phyloP scores from a whole-genome alignment of 2,113 vertebrate genomes.

The Agelaius phoeniceus region DNA sequence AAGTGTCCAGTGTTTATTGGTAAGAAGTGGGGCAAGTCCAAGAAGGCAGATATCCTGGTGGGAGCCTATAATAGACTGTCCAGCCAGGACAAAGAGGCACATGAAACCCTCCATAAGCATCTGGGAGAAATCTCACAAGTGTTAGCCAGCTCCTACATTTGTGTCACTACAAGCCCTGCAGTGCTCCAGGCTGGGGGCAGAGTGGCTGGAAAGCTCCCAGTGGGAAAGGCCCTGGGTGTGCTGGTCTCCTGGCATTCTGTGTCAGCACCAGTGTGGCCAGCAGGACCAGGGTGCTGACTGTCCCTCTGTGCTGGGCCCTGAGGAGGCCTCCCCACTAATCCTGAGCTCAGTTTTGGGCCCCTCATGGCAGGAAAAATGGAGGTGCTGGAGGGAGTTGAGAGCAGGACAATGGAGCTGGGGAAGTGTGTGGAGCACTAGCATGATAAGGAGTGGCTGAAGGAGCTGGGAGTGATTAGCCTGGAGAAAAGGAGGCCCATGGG shows the following conservation, averaged over 20 bases:
- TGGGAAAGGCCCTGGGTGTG: not conserved
- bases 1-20: rapidly evolving
- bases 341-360: not conserved
- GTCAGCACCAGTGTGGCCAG: not conserved
- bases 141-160: not conserved
- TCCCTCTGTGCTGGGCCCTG: not conserved
- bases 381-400: rapidly evolving
- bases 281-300: not conserved
- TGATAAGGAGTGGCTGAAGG: not conserved
- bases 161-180: not conserved
- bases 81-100: not conserved
- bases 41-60: not conserved
- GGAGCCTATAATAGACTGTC: not conserved
- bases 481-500: not conserved
- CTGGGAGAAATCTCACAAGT: not conserved
- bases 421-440: not conserved
- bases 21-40: rapidly evolving
- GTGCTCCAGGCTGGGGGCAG: not conserved
- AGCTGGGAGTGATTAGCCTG: not conserved
- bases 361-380: not conserved
- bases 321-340: no score
- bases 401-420: not conserved
- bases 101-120: not conserved
- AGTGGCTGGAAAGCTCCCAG: not conserved
- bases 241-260: not conserved